Evolutionary conservation across 2,113 vertebrate genomes (phyloP), one percentile per base, ranked within the genome.

Genomic region (Bothrops jararaca): DNA sequence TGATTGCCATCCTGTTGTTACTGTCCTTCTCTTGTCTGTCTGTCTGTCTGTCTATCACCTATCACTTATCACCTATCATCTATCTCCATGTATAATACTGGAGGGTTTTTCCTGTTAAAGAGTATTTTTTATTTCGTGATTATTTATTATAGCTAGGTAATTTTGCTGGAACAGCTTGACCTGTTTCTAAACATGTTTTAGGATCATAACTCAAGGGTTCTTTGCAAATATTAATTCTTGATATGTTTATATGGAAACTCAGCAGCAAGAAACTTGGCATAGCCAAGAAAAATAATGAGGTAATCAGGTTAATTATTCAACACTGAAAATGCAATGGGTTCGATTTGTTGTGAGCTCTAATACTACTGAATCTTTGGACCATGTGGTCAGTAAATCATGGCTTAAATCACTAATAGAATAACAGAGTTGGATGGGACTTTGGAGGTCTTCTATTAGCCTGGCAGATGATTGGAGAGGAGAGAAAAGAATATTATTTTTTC

Each of bases 311-410:
- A 92, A 90, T 50, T 90, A 85, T 15, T 1, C 57, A 3, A 13
- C 86, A 92, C 90, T 48, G 80, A 86, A 94, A 91, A 39, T 3
- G 57, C n/a, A 89, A 90, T 1, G 12, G 22, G 23, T 57, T 92
- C 29, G 15, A 7, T 24, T 90, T 53, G 54, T 85, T 86, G 89
- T 50, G 54, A 64, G n/a, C 69, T 60, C 15, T 90, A 23, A 86
- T 90, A 39, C 18, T 50, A 23, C 42, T 85, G 18, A 39, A 58
- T 90, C 50, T 74, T 90, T 45, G 50, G 89, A 29, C 45, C 88
- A 86, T 85, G 20, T 9, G 50, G 42, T 54, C 86, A 85, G 48
- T 80, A 56, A 92, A 54, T 74, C 39, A 80, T 58, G 26, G 54
- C 52, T 58, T 64, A 29, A 64, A 64, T 26, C 26, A 29, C 26